Evolutionary conservation across 2,888 invertebrate species (phyloP).

Genomic region (Cheilosia impressa): DNA sequence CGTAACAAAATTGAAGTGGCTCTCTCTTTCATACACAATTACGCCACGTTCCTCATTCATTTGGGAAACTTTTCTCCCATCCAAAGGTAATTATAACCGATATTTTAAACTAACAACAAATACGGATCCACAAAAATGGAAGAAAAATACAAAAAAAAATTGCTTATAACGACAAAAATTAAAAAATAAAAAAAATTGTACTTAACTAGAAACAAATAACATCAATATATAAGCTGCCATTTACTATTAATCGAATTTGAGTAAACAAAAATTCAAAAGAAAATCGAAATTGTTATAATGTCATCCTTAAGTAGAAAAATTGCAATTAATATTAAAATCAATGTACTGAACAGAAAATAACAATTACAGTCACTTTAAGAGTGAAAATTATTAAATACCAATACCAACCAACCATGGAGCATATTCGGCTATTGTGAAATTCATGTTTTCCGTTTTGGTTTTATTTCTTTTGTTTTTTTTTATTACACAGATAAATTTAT

Average conservation of each 20-base stretch:
- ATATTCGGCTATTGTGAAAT: background rate
- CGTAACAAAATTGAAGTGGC: too few relatives aligned
- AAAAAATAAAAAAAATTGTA: background rate
- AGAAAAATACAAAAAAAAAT: background rate
- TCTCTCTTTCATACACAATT: too few relatives aligned
- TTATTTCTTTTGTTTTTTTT: background rate
- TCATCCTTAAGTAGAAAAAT: background rate
- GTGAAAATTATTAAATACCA: background rate
- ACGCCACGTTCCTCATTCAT: too few relatives aligned
- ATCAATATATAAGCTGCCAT: constrained; percentile 63
- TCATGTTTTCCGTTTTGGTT: background rate
- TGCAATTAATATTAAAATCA: background rate
- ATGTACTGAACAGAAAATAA: constrained; percentile 1
- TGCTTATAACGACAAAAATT: constrained; percentile 3
- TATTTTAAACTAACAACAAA: background rate
- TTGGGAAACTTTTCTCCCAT: too few relatives aligned
- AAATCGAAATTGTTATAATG: background rate
- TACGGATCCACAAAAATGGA: background rate
- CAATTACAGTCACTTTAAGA: background rate
- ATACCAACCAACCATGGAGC: background rate
- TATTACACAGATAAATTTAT: background rate
- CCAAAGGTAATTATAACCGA: background rate
- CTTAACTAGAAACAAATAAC: constrained; percentile 22
- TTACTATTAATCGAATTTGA: constrained; percentile 39
- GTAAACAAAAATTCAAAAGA: background rate